Base-by-base conservation (phyloP, 64 coral and sea anemone species). In the Montipora foliosa region DNA sequence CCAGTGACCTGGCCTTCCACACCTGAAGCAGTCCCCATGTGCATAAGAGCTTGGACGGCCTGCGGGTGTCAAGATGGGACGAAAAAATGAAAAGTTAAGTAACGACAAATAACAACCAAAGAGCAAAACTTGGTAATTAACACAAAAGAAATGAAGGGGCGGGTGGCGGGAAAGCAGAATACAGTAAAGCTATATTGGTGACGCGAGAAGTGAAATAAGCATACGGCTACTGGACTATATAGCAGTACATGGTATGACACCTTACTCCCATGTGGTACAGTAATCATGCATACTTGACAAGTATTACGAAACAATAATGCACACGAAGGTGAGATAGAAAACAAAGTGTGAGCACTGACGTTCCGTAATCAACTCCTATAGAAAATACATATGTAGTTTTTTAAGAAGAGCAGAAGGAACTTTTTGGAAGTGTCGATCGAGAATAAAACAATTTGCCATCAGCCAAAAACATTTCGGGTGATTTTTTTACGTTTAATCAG, bases 321-420 rank as follows among this genome's bases (percentile, higher is more conserved):
- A 71, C 67, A 20, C 17, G 67, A 20, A 71, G 17, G 67, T 71
- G 67, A 71, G 17, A 71, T 6, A 71, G 67, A 16, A 24, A 71
- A n/a, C 67, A 71, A 71, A 71, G 67, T 20, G 20, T 71, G 67
- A 71, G 17, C 67, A 71, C 67, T 22, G 20, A 71, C 67, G 67
- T 71, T 71, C 67, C n/a, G 67, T 71, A 71, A 71, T 71, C 67
- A 71, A 71, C 67, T 71, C 67, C 67, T 71, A 8, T 71, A 71
- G 67, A 71, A 71, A 71, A 25, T 71, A 66, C 61, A 66, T 66
- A 25, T 22, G 22, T 22, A 22, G 22, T 22, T 22, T 22, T 22
- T 22, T 22, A 22, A 22, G 22, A 22, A 22, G 22, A 22, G 22
- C 22, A 22, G 22, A 22, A 22, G 22, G 22, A 22, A 22, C 22